Conservation (phyloP, 2,113 vertebrate genomes). For the Daboia siamensis region DNA sequence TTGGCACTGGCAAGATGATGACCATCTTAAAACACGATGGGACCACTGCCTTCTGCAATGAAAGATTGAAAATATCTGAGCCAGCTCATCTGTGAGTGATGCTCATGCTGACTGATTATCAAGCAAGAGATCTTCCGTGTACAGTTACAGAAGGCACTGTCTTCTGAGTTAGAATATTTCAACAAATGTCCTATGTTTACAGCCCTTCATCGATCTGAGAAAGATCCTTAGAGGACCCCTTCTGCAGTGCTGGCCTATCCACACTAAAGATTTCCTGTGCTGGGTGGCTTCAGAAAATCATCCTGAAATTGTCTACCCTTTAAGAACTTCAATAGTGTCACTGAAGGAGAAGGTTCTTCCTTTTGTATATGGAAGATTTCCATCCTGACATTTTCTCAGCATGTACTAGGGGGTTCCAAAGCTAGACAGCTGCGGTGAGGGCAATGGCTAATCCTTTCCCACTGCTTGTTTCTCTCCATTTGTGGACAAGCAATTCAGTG, state of each 20-base stretch:
- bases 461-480: neutral
- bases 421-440: neutral
- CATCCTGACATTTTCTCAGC: neutral
- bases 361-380: neutral
- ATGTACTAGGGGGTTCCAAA: neutral
- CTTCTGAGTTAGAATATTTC: neutral
- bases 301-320: neutral
- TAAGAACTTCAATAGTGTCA: neutral
- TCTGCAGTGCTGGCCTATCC: neutral
- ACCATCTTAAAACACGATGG: too few species aligned
- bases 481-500: neutral
- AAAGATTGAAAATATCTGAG: too few species aligned
- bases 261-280: neutral
- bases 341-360: neutral
- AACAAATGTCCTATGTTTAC: neutral
- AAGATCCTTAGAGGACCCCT: neutral
- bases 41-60: too few species aligned
- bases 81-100: neutral
- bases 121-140: neutral
- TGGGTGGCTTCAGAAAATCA: neutral
- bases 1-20: too few species aligned
- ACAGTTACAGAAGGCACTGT: neutral
- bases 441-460: neutral
- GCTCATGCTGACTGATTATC: neutral
- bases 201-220: neutral